Base-by-base conservation (phyloP, 2,113 vertebrate genomes). In the Grammomys dolichurus region DNA sequence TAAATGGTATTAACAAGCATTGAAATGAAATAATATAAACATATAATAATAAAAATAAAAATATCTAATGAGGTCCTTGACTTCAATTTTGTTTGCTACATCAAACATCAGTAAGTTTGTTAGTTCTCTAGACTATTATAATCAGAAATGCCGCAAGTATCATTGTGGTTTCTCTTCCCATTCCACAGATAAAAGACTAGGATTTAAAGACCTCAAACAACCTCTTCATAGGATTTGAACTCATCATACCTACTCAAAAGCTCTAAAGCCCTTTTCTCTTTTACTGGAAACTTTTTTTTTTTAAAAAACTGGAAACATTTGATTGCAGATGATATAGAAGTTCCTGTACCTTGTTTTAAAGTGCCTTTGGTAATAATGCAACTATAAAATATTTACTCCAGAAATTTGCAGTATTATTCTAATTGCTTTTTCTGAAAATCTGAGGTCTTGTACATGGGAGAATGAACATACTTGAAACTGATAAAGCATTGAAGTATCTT, bases 11-110 rank as follows among this genome's bases (percentile, higher is more conserved):
- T 58, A 93, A 40, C 54, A 24, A 89, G 43, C 33, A 28, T 76
- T 92, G 85, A 86, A 85, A 81, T 90, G 40, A 94, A 94, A 80
- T 89, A 95, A 33, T 75, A 33, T 24, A 67, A 31, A 13, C 31
- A 67, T 67, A 31, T 65, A 65, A 26, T 67, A 67, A 67, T 67
- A 67, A 22, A 69, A 89, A 63, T 91, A 51, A 28, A 91, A 87
- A 73, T 92, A 43, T 58, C 56, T 80, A 51, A 48, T 75, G 20
- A 92, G 73, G 24, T 46, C 7, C 3, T 28, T 72, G 46, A 73
- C 26, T 86, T 93, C 33, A 54, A 5, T 89, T 82, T 86, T 89
- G 65, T 46, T 40, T 20, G 33, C 13, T 73, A 54, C 10, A 75
- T 87, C 90, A 17, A 31, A 72, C 58, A 19, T 89, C 13, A 75